Evolutionary conservation across 2,797 vertebrate genomes (phyloP), one percentile per base, ranked within the genome.

Genomic region (Neomorphus geoffroyi): DNA sequence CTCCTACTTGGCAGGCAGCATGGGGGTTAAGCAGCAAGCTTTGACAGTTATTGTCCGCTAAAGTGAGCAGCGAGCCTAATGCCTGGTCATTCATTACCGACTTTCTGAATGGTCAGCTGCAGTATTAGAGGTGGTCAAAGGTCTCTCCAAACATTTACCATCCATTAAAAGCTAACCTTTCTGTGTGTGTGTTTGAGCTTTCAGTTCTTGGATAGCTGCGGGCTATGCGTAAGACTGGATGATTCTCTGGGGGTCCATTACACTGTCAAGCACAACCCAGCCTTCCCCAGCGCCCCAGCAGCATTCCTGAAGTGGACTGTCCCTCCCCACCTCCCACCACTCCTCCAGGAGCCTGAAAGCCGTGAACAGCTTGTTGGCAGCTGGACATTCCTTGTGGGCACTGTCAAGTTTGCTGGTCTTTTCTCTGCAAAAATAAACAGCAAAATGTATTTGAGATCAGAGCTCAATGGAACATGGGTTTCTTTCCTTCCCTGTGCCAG

Each of bases 141-240:
- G 95, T 95, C 95, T 95, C 96, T 39, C 85, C 92, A 97, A 94
- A 96, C 92, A 97, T 95, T 96, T 94, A 90, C 86, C 85, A 82
- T 95, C 95, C 95, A 96, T 97, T 97, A 97, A 95, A 82, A 92
- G 92, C 93, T 95, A 94, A 97, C 92, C 93, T 94, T 92, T 96
- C 71, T 53, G 26, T 5, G 85, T 80, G 78, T 79, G 74, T 84
- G 88, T 66, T 86, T 86, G 92, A 92, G 94, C 72, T 86, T 5
- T 57, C 72, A 88, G 93, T 32, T 50, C 73, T 77, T 12, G 67
- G 27, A 93, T 96, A 32, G 95, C 96, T 80, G 88, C 70, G 1
- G 96, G 96, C 95, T 33, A 86, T 45, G 77, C 73, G 2, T n/a
- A 6, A 92, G 73, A 21, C 90, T 91, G 9, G 7, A 41, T n/a